These are phyloP conservation scores for Heliconius ismenius DNA, from an alignment of 2,888 invertebrate species.

Conservation along the genomic window DNA sequence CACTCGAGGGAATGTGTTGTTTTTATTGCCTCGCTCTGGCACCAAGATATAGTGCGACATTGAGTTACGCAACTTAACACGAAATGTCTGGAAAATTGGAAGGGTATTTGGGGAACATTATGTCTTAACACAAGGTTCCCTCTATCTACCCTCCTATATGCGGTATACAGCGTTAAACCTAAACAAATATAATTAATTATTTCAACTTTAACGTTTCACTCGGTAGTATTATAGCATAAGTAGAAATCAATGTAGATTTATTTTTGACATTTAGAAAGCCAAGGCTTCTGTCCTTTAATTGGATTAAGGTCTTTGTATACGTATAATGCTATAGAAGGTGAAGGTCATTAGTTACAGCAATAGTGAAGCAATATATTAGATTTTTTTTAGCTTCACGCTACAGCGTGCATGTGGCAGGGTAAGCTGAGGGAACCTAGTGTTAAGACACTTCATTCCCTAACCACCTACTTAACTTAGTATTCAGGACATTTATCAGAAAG, in stretches of 20 bases:
- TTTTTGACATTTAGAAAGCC: constrained; percentile 13
- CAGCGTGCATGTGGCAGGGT: neutral
- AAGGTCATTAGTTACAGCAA: neutral
- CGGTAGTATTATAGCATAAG: constrained; percentile 13
- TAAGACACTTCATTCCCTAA: neutral
- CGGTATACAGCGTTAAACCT: neutral
- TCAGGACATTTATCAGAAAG: too few species aligned
- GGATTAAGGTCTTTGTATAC: constrained; percentile 9
- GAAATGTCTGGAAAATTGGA: neutral
- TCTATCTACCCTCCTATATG: neutral
- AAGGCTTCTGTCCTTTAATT: constrained; percentile 20
- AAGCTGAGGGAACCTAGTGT: neutral
- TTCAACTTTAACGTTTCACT: neutral
- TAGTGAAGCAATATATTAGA: neutral
- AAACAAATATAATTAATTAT: neutral
- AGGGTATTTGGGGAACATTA: neutral
- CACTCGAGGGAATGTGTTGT: neutral
- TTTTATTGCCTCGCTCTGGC: neutral
- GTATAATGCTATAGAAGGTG: constrained; percentile 15
- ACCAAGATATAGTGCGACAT: neutral
- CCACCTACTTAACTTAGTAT: too few species aligned
- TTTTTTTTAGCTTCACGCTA: neutral
- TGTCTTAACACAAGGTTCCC: neutral
- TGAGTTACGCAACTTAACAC: neutral
- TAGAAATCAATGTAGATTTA: constrained; percentile 9